A percentile compares a stretch with the other conserved stretches of the same genome.
Evolutionary conservation across 2,113 vertebrate genomes (phyloP).

Genomic region (Xiphophorus couchianus): DNA sequence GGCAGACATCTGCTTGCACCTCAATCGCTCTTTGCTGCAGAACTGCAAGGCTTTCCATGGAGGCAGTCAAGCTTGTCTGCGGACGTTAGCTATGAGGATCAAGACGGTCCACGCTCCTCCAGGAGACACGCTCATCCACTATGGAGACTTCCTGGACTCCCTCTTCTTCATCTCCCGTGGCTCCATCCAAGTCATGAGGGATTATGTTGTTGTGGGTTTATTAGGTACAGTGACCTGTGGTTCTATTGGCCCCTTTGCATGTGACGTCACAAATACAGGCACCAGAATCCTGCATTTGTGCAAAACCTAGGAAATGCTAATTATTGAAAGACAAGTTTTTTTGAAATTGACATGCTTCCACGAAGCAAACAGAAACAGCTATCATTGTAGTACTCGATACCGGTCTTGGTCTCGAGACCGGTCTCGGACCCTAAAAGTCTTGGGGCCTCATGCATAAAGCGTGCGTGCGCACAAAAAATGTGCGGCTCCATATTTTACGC

Average conservation of each 20-base stretch:
- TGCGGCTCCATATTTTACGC: too few relatives aligned
- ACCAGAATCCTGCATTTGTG: too few relatives aligned
- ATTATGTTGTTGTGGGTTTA: constrained; percentile 91
- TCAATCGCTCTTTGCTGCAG: constrained; percentile 93
- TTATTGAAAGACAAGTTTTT: too few relatives aligned
- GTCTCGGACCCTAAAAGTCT: too few relatives aligned
- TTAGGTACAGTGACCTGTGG: constrained; percentile 79
- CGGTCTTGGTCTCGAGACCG: too few relatives aligned
- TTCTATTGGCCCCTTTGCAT: neutral
- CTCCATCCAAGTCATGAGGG: constrained; percentile 91
- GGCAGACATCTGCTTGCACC: constrained; percentile 95
- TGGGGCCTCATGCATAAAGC: too few relatives aligned
- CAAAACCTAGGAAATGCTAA: too few relatives aligned
- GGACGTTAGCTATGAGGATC: constrained; percentile 89
- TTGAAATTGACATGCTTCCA: too few relatives aligned
- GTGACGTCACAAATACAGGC: too few relatives aligned
- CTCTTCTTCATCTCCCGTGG: constrained; percentile 96
- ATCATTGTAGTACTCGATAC: too few relatives aligned
- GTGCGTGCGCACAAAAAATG: too few relatives aligned
- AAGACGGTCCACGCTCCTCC: constrained; percentile 92
- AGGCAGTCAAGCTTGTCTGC: constrained; percentile 91
- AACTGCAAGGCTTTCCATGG: constrained; percentile 92
- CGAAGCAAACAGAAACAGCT: too few relatives aligned
- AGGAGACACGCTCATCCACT: constrained; percentile 92
- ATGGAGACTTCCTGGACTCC: constrained; percentile 89